phyloP scores from a whole-genome alignment of 2,888 invertebrate species.

The Teleiodes luculella region DNA sequence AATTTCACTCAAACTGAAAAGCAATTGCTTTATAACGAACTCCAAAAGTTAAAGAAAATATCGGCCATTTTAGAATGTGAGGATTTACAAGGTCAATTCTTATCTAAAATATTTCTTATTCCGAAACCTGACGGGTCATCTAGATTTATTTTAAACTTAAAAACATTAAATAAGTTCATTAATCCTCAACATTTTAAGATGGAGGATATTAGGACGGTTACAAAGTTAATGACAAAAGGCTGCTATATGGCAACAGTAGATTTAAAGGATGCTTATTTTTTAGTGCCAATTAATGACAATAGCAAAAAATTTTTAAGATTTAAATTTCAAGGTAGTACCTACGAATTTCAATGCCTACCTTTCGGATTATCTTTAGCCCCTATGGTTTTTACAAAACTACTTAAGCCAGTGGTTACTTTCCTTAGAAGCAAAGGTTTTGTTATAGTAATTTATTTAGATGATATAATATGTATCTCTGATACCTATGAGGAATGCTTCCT shows the following conservation, averaged over 20 bases:
- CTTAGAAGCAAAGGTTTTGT: slow-evolving; percentile 10
- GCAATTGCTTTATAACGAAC: no score
- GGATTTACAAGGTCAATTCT: neutral
- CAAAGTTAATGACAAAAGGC: slow-evolving; percentile 1
- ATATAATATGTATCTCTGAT: slow-evolving; percentile 12
- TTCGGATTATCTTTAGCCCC: slow-evolving; percentile 17
- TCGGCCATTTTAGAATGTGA: neutral
- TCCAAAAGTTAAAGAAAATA: no score
- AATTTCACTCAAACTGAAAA: no score
- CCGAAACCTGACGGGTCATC: slow-evolving; percentile 10
- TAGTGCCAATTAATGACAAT: neutral
- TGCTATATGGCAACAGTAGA: slow-evolving; percentile 15
- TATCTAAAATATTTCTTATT: slow-evolving; percentile 9
- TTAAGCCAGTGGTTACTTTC: slow-evolving; percentile 15
- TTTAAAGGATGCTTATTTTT: slow-evolving; percentile 15
- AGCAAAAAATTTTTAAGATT: neutral
- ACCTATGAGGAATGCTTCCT: neutral
- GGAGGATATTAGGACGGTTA: slow-evolving; percentile 16
- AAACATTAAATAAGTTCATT: slow-evolving; percentile 16
- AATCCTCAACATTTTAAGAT: slow-evolving; percentile 15
- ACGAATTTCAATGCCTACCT: slow-evolving; percentile 18
- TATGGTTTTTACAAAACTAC: slow-evolving; percentile 17
- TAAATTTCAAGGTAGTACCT: neutral
- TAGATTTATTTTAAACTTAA: slow-evolving; percentile 18
- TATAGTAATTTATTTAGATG: slow-evolving; percentile 13